phyloP scores from a whole-genome alignment of 2,888 invertebrate species.

The Slavum lentiscoides region DNA sequence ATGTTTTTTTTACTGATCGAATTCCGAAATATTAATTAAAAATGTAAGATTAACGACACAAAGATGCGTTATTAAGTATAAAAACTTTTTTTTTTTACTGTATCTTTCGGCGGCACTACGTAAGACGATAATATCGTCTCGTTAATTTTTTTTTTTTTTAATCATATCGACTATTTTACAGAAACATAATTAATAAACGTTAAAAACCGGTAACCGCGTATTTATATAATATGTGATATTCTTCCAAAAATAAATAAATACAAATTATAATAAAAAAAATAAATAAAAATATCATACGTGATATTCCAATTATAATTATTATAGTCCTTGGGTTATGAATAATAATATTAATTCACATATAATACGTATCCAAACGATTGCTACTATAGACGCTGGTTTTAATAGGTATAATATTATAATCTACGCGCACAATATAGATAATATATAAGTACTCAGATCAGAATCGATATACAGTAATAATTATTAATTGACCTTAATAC shows the following conservation, averaged over 20 bases:
- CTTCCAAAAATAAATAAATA: too few species aligned
- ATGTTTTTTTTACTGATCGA: too few species aligned
- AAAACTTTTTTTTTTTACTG: too few species aligned
- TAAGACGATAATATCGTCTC: neutral
- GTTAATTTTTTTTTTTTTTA: neutral
- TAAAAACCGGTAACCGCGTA: neutral
- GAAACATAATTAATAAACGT: neutral
- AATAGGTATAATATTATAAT: neutral
- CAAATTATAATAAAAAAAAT: too few species aligned
- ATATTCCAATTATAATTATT: neutral
- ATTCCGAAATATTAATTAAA: too few species aligned
- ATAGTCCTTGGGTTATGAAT: neutral
- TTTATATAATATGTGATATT: neutral
- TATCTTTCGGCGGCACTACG: too few species aligned
- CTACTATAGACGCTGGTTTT: neutral
- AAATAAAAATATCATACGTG: neutral
- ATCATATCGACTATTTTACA: neutral
- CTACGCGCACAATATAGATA: too few species aligned
- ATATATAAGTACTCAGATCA: too few species aligned
- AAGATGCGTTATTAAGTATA: neutral
- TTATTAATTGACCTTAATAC: too few species aligned
- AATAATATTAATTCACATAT: neutral
- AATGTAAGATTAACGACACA: too few species aligned
- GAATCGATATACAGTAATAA: too few species aligned
- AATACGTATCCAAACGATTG: neutral